Conservation (phyloP, 2,797 vertebrate species). For the Pelochelys cantorii region DNA sequence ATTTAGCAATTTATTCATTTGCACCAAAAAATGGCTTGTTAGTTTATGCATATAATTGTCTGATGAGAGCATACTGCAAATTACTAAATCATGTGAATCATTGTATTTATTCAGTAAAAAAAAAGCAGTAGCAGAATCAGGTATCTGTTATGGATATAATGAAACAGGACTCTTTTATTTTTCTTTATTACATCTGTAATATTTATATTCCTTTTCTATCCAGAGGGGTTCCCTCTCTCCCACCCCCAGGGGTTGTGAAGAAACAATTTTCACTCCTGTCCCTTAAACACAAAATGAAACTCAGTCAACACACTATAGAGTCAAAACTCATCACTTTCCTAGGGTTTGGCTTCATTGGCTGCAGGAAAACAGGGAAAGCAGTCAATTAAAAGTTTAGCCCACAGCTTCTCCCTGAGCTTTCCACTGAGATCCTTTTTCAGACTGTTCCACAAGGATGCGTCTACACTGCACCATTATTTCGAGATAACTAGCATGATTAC, state of each 20-base stretch:
- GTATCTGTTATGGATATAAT: not conserved
- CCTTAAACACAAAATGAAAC: not conserved
- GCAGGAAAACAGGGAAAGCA: not conserved
- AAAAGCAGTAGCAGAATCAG: not conserved
- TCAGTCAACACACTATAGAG: not conserved
- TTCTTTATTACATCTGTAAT: not conserved
- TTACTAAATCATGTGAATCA: rapidly evolving
- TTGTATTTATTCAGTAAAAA: not conserved
- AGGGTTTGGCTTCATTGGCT: not conserved
- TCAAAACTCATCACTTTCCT: not conserved
- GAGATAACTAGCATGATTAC: too few relatives aligned
- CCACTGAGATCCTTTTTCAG: not conserved
- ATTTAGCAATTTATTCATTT: not conserved
- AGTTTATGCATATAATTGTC: rapidly evolving
- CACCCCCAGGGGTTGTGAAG: not conserved
- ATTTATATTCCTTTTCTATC: not conserved
- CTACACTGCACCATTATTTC: too few relatives aligned
- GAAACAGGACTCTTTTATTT: not conserved
- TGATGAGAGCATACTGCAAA: rapidly evolving
- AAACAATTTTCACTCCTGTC: not conserved
- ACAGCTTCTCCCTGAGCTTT: not conserved
- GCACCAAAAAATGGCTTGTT: not conserved
- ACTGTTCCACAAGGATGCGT: not conserved
- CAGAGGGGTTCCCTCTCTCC: not conserved
- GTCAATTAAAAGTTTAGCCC: not conserved